Percentiles rank a stretch among this genome's conserved stretches.
These are phyloP conservation scores for Chamaea fasciata DNA, from an alignment of 2,113 vertebrate genomes.

Conservation along the genomic window DNA sequence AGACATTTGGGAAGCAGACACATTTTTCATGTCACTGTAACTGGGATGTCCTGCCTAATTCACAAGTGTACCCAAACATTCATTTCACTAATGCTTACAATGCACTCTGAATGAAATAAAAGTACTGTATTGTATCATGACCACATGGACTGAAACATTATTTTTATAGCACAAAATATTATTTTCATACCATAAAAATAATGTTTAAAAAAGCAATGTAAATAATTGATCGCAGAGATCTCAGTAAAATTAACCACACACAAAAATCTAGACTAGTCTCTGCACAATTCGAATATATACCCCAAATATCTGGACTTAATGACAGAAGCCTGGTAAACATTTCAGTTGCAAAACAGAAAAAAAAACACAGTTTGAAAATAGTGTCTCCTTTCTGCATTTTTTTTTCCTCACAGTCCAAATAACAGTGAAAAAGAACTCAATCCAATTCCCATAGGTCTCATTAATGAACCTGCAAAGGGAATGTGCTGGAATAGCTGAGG, in stretches of 20 bases:
- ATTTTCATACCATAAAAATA: background rate
- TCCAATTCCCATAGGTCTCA: slow-evolving; percentile 63
- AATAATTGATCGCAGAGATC: background rate
- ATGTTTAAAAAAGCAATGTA: background rate
- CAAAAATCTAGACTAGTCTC: background rate
- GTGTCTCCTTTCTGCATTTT: slow-evolving; percentile 26
- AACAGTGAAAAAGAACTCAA: slow-evolving; percentile 56
- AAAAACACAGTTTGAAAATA: background rate
- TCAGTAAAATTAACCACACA: background rate
- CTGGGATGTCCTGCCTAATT: background rate
- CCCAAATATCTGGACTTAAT: background rate
- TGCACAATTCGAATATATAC: background rate
- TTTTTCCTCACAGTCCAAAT: slow-evolving; percentile 36
- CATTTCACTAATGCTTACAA: background rate
- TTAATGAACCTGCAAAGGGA: slow-evolving; percentile 68
- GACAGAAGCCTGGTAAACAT: background rate
- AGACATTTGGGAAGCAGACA: background rate
- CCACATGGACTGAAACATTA: background rate
- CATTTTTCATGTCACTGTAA: background rate
- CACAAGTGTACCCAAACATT: background rate
- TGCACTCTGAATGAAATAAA: background rate
- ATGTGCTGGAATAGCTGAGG: slow-evolving; percentile 64
- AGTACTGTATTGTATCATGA: background rate
- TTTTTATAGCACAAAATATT: background rate
- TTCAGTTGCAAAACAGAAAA: background rate